Evolutionary conservation across 2,797 vertebrate species (phyloP).

Genomic region (Rallus crepitans): DNA sequence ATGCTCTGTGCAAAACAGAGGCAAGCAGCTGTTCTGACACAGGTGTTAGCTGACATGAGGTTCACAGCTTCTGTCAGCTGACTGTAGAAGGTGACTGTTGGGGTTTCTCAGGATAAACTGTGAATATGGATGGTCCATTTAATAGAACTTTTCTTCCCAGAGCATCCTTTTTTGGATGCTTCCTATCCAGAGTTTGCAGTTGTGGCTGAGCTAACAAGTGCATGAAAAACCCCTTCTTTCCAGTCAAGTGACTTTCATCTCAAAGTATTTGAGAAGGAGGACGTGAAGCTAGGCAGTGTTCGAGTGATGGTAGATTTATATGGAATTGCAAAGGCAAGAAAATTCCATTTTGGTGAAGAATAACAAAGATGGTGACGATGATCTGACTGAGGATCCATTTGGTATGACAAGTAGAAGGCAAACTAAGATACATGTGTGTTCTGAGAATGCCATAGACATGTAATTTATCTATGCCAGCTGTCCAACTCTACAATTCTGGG

Average conservation of each 20-base stretch:
- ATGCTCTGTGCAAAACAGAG: background rate
- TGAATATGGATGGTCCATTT: background rate
- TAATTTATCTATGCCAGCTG: accelerated
- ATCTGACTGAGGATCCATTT: background rate
- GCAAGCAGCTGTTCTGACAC: background rate
- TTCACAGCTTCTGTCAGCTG: background rate
- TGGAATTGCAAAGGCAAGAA: background rate
- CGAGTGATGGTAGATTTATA: background rate
- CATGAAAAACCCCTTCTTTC: background rate
- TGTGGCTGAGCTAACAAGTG: background rate
- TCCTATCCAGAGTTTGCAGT: background rate
- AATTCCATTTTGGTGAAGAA: background rate
- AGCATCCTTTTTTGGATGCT: background rate
- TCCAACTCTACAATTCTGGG: background rate
- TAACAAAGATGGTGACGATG: background rate
- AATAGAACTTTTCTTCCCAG: background rate
- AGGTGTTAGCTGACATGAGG: background rate
- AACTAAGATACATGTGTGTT: background rate
- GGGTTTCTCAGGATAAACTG: background rate
- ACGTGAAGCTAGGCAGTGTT: background rate
- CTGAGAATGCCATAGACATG: background rate
- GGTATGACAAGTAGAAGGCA: background rate
- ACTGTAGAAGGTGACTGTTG: background rate
- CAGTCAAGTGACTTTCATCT: background rate
- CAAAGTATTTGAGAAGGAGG: background rate